Evolutionary conservation across 2,888 invertebrate genomes (phyloP), one percentile per base, ranked within the genome.

Genomic region (Chrysolina oricalcia): DNA sequence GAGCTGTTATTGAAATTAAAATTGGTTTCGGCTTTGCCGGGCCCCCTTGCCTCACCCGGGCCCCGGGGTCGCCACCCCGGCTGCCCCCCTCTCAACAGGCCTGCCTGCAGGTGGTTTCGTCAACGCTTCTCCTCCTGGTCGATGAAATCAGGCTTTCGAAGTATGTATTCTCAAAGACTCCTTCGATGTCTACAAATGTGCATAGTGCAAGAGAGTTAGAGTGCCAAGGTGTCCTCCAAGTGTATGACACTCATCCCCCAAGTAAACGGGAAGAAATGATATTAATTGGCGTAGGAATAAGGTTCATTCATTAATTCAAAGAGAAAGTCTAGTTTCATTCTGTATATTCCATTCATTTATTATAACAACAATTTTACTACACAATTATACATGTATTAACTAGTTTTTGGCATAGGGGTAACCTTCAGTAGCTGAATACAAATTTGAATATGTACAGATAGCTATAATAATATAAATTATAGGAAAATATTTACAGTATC

Each of bases 301-400:
- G 23, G n/a, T 46, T 48, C 11, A 3, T 11, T 6, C 15, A 46
- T n/a, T n/a, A n/a, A n/a, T 46, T 21, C 23, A 23, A 15, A n/a
- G 21, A n/a, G 5, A 53, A 68, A 68, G 27, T 9, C 23, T 9
- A 2, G 2, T 46, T 41, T 27, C n/a, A 65, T 53, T 35, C 50
- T 70, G 73, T 72, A 63, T 74, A 72, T 78, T 85, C 53, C 53
- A 86, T 87, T 87, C 87, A 87, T 87, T 87, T 86, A 87, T 86
- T 82, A 85, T 87, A 87, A 88, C 88, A 88, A 87, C 86, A 84
- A 86, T 78, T 84, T 85, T 85, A 87, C 88, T 88, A 88, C 87
- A 88, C 87, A 88, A 86, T 86, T 86, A 87, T 84, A 86, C 86
- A 87, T 75, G 73, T 82, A 83, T 72, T 80, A 84, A 82, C 80